Conservation (phyloP, 2,888 invertebrate species). For the Dynastes hyllus region DNA sequence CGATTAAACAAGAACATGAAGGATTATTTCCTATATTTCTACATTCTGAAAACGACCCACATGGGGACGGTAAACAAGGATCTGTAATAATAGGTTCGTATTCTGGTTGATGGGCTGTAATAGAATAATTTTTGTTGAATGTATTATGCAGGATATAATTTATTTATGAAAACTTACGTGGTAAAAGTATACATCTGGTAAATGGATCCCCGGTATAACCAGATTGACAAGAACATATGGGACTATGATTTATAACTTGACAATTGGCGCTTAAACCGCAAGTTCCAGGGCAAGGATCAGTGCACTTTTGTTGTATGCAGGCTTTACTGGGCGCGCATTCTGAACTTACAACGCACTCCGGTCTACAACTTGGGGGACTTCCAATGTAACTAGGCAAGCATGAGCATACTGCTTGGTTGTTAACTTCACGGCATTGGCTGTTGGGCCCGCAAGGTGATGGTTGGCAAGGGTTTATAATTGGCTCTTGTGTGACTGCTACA, state of each 20-base stretch:
- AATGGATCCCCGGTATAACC: conserved; percentile 85
- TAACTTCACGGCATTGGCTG: conserved; percentile 78
- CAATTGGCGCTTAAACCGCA: conserved; percentile 83
- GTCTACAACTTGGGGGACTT: conserved; percentile 80
- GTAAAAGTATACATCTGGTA: conserved; percentile 72
- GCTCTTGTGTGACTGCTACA: conserved; percentile 64
- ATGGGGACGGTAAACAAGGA: conserved; percentile 86
- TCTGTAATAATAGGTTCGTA: conserved; percentile 71
- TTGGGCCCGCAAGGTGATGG: conserved; percentile 85
- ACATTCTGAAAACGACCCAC: conserved; percentile 86
- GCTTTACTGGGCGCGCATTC: conserved; percentile 81
- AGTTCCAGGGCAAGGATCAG: conserved; percentile 82
- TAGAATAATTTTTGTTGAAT: conserved; percentile 39
- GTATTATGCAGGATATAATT: background rate
- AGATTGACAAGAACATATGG: conserved; percentile 78
- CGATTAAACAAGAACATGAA: conserved; percentile 82
- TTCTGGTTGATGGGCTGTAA: conserved; percentile 57
- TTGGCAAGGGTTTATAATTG: conserved; percentile 76
- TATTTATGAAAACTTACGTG: conserved; percentile 63
- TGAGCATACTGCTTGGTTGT: conserved; percentile 76
- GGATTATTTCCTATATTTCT: conserved; percentile 79
- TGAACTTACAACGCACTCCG: conserved; percentile 81
- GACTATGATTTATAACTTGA: conserved; percentile 84
- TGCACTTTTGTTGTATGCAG: conserved; percentile 83
- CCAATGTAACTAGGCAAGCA: conserved; percentile 80